Evolutionary conservation across 2,113 vertebrate species (phyloP).

Genomic region (Manacus vitellinus): DNA sequence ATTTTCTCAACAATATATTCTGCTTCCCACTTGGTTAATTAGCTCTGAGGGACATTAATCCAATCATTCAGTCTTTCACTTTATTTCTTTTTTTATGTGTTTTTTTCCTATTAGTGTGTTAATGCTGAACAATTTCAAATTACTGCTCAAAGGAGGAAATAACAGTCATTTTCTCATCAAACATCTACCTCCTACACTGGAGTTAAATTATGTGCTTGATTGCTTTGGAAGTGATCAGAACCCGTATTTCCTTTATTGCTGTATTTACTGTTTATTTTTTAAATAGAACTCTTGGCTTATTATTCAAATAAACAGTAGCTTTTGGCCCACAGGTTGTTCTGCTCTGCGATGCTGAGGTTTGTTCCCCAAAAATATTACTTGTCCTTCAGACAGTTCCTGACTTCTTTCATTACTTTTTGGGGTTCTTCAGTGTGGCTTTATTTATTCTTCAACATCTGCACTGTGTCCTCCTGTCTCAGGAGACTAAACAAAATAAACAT

Average conservation of each 20-base stretch:
- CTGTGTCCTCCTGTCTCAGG: neutral
- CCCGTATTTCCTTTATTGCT: neutral
- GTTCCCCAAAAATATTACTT: neutral
- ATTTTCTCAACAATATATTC: neutral
- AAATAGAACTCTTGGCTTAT: neutral
- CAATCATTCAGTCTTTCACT: neutral
- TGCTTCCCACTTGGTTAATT: neutral
- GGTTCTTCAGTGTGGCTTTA: neutral
- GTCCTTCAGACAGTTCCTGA: neutral
- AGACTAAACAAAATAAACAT: neutral
- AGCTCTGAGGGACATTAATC: neutral
- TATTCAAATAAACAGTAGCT: neutral
- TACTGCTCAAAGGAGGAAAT: neutral
- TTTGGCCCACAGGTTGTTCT: neutral
- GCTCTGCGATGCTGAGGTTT: neutral
- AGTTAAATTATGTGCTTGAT: neutral
- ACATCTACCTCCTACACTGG: neutral
- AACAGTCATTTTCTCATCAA: neutral
- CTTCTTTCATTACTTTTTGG: neutral
- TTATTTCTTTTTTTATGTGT: neutral
- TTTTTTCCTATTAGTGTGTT: neutral
- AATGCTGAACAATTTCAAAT: neutral
- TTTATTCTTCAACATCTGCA: neutral
- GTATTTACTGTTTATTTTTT: neutral
- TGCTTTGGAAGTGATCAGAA: constrained; percentile 4